These are phyloP conservation scores for Meloidogyne exigua DNA, from an alignment of 1,140 invertebrate genomes.

Conservation along the genomic window DNA sequence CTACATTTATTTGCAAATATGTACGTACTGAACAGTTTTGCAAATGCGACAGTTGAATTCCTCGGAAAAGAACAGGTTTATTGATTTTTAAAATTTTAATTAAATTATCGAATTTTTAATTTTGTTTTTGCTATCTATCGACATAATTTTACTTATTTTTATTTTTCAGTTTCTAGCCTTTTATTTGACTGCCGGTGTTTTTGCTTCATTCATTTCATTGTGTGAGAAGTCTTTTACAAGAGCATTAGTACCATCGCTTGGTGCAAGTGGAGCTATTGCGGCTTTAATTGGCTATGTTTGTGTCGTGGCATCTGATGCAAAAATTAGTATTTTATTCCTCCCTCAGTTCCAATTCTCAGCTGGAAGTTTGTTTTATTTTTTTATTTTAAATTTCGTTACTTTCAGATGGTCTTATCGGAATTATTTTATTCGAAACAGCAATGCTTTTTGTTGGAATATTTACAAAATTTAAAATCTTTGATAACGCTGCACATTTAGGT, in stretches of 20 bases:
- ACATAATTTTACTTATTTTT: neutral
- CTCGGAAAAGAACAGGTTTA: conserved; percentile 76
- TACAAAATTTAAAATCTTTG: conserved; percentile 82
- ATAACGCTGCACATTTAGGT: conserved; percentile 95
- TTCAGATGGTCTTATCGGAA: conserved; percentile 76
- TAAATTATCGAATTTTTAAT: neutral
- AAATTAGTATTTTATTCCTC: conserved; percentile 83
- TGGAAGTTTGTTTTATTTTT: conserved; percentile 66
- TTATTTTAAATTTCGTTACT: neutral
- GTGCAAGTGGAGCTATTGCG: conserved; percentile 91
- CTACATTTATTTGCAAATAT: conserved; percentile 87
- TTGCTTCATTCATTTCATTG: conserved; percentile 82
- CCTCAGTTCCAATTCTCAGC: conserved; percentile 84
- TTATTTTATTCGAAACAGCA: conserved; percentile 76
- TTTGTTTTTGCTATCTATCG: no score
- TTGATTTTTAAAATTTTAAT: neutral
- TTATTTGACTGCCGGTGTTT: conserved; percentile 79
- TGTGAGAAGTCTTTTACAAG: conserved; percentile 74
- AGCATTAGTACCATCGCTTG: conserved; percentile 76
- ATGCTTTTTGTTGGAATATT: conserved; percentile 79
- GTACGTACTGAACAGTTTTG: conserved; percentile 87
- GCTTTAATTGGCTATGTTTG: conserved; percentile 82
- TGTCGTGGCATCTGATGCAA: conserved; percentile 78
- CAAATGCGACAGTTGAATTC: conserved; percentile 69
- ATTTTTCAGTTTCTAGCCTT: conserved; percentile 81